These are phyloP conservation scores for Isichthys henryi DNA, from an alignment of 2,113 vertebrate species.

Conservation along the genomic window DNA sequence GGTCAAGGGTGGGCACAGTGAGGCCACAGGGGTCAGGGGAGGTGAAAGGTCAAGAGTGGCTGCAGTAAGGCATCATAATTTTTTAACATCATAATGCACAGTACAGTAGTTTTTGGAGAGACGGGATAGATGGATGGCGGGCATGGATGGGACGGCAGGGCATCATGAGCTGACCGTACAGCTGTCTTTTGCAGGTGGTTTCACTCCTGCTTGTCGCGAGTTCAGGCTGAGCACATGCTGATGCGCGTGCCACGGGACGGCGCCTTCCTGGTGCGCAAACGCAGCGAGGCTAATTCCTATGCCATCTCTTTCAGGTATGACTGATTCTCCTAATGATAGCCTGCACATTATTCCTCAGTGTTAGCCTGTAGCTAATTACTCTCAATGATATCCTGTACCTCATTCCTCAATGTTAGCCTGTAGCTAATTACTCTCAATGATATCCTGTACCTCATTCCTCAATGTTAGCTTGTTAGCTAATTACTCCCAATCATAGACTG, in stretches of 20 bases:
- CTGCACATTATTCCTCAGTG: not conserved
- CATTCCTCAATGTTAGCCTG: not conserved
- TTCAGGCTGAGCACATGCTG: conserved; percentile 79
- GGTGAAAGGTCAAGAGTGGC: not conserved
- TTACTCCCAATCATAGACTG: too few relatives aligned
- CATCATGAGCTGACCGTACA: not conserved
- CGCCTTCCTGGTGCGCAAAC: conserved; percentile 73
- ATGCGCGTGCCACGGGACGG: conserved; percentile 75
- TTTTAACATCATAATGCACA: not conserved
- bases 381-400: not conserved
- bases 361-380: not conserved
- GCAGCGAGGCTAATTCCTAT: conserved; percentile 68
- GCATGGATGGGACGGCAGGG: not conserved
- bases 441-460: not conserved
- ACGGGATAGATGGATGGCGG: not conserved
- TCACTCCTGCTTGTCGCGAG: conserved; percentile 67
- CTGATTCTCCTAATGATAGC: not conserved
- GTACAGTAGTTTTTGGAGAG: not conserved
- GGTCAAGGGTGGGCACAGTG: not conserved
- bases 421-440: not conserved
- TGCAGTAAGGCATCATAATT: not conserved
- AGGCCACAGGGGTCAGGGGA: not conserved
- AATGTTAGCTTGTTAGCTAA: not conserved
- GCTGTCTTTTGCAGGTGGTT: conserved; percentile 62
- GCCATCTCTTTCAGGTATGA: conserved; percentile 77